Evolutionary conservation across 2,797 vertebrate species (phyloP).

Genomic region (Clangula hyemalis): DNA sequence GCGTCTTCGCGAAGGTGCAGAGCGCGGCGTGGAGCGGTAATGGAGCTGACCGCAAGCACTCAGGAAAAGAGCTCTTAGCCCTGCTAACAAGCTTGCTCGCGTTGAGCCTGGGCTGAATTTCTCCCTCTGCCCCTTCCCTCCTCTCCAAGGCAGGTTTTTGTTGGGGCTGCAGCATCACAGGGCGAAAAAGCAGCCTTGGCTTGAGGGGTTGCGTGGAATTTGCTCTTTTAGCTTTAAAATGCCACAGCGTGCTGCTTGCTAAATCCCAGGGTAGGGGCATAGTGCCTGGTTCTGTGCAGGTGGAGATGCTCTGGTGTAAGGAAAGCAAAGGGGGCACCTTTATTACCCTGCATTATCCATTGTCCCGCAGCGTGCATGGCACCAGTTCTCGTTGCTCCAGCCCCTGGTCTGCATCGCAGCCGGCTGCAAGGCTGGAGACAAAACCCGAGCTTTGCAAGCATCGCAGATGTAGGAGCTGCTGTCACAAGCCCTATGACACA

Average conservation of each 20-base stretch:
- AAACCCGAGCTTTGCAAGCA: not conserved
- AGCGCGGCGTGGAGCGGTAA: not conserved
- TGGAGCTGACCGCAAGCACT: conserved; percentile 50
- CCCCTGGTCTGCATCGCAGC: not conserved
- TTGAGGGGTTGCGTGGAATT: not conserved
- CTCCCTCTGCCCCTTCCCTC: not conserved
- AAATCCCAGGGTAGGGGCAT: not conserved
- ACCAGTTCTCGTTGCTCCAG: not conserved
- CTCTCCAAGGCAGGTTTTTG: not conserved
- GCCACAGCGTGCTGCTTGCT: not conserved
- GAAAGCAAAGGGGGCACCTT: accelerated
- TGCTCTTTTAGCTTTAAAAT: not conserved
- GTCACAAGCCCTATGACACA: not conserved
- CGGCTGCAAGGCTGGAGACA: not conserved
- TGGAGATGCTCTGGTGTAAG: too few species aligned
- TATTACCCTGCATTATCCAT: too few species aligned
- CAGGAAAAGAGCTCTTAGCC: not conserved
- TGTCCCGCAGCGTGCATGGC: accelerated
- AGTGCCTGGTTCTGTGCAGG: too few species aligned
- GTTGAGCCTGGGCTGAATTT: not conserved
- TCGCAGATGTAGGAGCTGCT: not conserved
- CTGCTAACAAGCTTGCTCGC: not conserved
- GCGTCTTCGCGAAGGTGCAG: accelerated
- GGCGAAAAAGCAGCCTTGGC: not conserved
- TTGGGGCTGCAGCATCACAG: not conserved